Evolutionary conservation across 2,888 invertebrate species (phyloP), one percentile per base, ranked within the genome.

Genomic region (Thumatha senex): DNA sequence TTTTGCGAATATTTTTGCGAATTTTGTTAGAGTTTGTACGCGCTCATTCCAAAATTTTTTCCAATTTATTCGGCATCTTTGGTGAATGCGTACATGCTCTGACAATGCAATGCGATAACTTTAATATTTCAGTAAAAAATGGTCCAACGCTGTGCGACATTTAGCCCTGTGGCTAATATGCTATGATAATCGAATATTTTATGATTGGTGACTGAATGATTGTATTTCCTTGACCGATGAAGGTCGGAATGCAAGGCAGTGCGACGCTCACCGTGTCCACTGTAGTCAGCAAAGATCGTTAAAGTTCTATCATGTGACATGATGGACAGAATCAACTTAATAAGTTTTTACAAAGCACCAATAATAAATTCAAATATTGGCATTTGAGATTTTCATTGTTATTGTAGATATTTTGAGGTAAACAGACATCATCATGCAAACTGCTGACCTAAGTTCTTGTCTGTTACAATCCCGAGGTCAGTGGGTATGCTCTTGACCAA

Each of bases 221-320:
- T 85, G 82, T 84, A 85, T 85, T 89, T 87, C 89, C 88, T 86
- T 86, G 85, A 84, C 82, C 82, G 70, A 74, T 70, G 86, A 86
- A 89, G 86, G 87, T 88, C 85, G 76, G 76, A 78, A 81, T 80
- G 80, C 80, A 71, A 76, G 73, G 77, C 74, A 67, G 72, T 74
- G 69, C 74, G 76, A 81, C 85, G 82, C 85, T 85, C 85, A 82
- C 83, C 73, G 60, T 58, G 67, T 58, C 57, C 63, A 64, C 61
- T 70, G 67, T 72, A 76, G 70, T 70, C 65, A 67, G 66, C 63
- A 68, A 72, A 72, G 57, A 74, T 74, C 72, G 68, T 76, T 74
- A 70, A 76, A 76, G 56, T 61, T 68, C 65, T 71, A 71, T 74
- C 67, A 70, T 69, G 64, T 69, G 65, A 67, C 68, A 62, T 57